Base-by-base conservation (phyloP, 2,797 vertebrate species). In the Enteromius viviparus region DNA sequence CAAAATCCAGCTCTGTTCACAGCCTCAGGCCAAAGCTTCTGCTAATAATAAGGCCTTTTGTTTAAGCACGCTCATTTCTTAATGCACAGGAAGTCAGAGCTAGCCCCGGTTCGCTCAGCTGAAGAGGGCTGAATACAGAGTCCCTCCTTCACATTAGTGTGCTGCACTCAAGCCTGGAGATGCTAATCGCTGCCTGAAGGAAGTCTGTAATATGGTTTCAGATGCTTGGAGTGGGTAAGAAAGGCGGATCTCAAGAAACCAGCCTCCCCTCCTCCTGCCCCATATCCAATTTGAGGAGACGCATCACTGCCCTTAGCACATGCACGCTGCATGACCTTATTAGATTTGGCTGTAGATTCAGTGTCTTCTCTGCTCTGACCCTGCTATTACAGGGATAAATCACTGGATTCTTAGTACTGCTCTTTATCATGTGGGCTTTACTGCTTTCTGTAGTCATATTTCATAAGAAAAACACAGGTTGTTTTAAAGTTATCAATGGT, bases 181-280 rank as follows among this genome's bases (percentile, higher is more conserved):
- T 93, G 87, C 80, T 91, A 83, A 94, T 94, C 92, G 86, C 69
- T 32, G 91, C 92, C 93, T 76, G 58, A 77, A 91, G 92, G 89
- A 76, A 79, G 72, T 76, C 68, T 87, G 62, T 88, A 89, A 89
- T 89, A 85, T 86, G 85, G 85, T 87, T 88, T 88, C 86, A 86
- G 55, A 76, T 79, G 85, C 83, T 91, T 80, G 89, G 85, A 92
- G 91, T 91, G 90, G 86, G 82, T 87, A 84, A 86, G 87, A 87
- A 89, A 82, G 83, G 29, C 80, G 68, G 68, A 84, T 77, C 81
- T 42, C 62, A 83, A 69, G 80, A 91, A 76, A 84, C 60, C 82
- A 86, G 37, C 60, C 76, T 64, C 75, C 72, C 53, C 40, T 62
- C 53, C 66, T 47, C 64, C 74, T 49, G 60, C 84, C 76, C 74